These are phyloP conservation scores for Polyommatus icarus DNA, from an alignment of 2,888 invertebrate species.

Conservation along the genomic window DNA sequence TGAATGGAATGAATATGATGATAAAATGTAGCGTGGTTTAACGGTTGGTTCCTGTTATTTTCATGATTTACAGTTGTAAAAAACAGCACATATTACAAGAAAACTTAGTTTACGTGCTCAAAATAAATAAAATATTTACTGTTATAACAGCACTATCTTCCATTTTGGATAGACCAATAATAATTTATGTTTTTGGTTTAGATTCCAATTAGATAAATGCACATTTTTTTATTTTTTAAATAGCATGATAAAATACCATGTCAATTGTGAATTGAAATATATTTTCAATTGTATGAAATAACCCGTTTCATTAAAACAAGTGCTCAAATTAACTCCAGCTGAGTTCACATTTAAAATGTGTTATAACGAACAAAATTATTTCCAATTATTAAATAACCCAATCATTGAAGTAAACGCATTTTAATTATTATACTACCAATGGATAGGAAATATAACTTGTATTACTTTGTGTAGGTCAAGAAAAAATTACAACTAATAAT, in stretches of 20 bases:
- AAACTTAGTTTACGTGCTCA: too few species aligned
- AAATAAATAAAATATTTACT: too few species aligned
- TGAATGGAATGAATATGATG: not conserved
- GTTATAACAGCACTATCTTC: too few species aligned
- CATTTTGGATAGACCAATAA: too few species aligned
- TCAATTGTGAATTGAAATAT: conserved; percentile 45
- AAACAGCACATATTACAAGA: too few species aligned
- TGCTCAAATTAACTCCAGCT: conserved; percentile 37
- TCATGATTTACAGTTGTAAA: not conserved
- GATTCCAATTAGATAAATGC: conserved; percentile 28
- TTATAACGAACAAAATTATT: conserved; percentile 4
- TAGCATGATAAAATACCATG: conserved; percentile 34
- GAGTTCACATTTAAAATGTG: conserved; percentile 4
- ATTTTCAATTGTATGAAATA: conserved; percentile 42
- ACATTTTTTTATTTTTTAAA: not conserved
- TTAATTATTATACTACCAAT: conserved; percentile 17
- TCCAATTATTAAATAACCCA: conserved; percentile 7
- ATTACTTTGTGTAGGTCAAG: not conserved
- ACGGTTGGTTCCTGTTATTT: not conserved
- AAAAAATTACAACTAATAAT: too few species aligned
- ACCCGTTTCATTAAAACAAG: conserved; percentile 43
- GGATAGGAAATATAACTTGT: not conserved
- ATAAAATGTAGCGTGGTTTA: not conserved
- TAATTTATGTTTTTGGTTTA: not conserved
- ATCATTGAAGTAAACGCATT: conserved; percentile 1